phyloP scores from a whole-genome alignment of 2,113 vertebrate species.

The Campylomormyrus tamandua region DNA sequence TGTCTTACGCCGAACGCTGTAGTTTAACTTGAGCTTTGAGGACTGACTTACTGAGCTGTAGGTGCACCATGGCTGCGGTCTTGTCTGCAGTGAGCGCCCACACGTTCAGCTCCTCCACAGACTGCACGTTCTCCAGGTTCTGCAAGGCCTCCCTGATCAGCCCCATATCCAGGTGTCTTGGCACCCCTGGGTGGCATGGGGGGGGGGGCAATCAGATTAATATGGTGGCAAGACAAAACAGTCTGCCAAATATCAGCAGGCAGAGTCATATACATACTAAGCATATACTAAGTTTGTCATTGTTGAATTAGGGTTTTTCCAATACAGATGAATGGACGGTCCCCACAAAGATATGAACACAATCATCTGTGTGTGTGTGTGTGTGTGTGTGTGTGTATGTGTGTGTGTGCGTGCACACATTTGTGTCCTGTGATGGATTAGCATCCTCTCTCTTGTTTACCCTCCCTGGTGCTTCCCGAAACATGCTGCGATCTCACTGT shows the following conservation, averaged over 20 bases:
- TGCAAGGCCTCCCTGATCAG: constrained; percentile 80
- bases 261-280: not conserved
- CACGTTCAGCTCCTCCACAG: constrained; percentile 85
- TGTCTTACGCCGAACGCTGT: not conserved
- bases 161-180: constrained; percentile 76
- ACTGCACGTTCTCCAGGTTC: constrained; percentile 86
- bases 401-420: not conserved
- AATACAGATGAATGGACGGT: not conserved
- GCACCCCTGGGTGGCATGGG: constrained; percentile 64
- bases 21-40: not conserved
- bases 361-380: not conserved
- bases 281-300: not conserved
- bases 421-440: not conserved
- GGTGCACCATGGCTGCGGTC: constrained; percentile 78
- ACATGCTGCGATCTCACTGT: not conserved
- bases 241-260: not conserved
- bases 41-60: constrained; percentile 82
- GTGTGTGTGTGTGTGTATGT: not conserved
- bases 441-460: not conserved
- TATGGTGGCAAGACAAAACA: not conserved
- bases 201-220: not conserved
- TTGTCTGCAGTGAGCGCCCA: constrained; percentile 91
- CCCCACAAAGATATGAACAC: not conserved
- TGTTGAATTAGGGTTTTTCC: not conserved
- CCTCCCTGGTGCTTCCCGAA: not conserved